These are phyloP conservation scores for Heliconius erato DNA, from an alignment of 2,888 invertebrate species.

Conservation along the genomic window DNA sequence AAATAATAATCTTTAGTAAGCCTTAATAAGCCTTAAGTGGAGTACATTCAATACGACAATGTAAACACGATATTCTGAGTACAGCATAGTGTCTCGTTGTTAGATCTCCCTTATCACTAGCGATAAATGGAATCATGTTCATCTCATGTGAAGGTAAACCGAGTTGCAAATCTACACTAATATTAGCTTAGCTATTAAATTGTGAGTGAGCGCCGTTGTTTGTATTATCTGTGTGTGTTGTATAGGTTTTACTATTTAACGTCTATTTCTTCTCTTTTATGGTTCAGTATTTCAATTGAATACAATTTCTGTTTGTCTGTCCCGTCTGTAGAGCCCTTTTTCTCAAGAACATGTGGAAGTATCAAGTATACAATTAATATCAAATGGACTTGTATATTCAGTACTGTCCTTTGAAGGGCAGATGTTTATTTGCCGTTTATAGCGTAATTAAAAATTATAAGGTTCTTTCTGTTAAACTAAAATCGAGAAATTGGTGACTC, in stretches of 20 bases:
- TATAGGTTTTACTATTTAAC: background rate
- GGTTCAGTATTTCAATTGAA: background rate
- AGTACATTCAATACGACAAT: constrained; percentile 46
- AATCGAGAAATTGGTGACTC: no score
- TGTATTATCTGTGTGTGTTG: background rate
- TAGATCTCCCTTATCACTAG: constrained; percentile 55
- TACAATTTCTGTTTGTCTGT: background rate
- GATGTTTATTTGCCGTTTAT: no score
- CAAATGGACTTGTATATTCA: no score
- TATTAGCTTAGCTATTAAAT: constrained; percentile 4
- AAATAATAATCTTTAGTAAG: background rate
- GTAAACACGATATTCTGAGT: constrained; percentile 62
- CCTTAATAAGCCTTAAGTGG: constrained; percentile 46
- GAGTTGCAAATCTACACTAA: constrained; percentile 24
- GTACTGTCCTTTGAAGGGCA: no score
- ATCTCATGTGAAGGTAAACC: constrained; percentile 36
- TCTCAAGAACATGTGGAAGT: no score
- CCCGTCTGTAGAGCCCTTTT: no score
- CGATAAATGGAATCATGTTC: constrained; percentile 41
- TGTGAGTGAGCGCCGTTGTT: background rate
- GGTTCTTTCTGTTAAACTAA: no score
- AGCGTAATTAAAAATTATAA: no score
- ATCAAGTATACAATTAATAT: no score
- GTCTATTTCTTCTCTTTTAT: background rate
- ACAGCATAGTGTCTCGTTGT: constrained; percentile 63